These are phyloP conservation scores for Helicoverpa assulta DNA, from an alignment of 2,888 invertebrate genomes.

Conservation along the genomic window DNA sequence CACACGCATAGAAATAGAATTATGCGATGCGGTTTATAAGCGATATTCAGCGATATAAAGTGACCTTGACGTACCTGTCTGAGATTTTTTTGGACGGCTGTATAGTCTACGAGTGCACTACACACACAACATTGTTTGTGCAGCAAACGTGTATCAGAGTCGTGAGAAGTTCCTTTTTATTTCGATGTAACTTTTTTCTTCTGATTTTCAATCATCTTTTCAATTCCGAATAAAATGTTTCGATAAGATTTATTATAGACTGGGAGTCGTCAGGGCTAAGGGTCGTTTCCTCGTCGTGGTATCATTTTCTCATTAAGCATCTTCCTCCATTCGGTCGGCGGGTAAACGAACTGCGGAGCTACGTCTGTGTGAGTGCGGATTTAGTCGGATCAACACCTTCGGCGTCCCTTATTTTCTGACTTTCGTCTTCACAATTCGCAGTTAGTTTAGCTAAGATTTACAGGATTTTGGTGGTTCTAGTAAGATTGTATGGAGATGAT, in stretches of 20 bases:
- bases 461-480: constrained; percentile 55
- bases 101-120: constrained; percentile 42
- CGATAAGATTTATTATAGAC: constrained; percentile 64
- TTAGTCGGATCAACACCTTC: constrained; percentile 65
- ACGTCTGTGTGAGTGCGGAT: constrained; percentile 56
- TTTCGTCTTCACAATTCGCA: constrained; percentile 57
- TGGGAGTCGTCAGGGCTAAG: constrained; percentile 57
- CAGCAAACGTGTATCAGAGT: constrained; percentile 14
- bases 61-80: constrained; percentile 67
- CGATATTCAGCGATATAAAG: constrained; percentile 65
- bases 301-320: constrained; percentile 67
- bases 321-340: constrained; percentile 58
- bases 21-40: constrained; percentile 69
- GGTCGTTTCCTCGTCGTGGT: constrained; percentile 63
- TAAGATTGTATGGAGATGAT: constrained; percentile 58
- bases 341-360: constrained; percentile 61
- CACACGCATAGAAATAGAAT: constrained; percentile 71
- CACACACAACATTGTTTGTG: constrained; percentile 21
- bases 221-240: constrained; percentile 61
- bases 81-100: constrained; percentile 49
- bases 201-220: constrained; percentile 59
- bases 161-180: constrained; percentile 13
- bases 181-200: constrained; percentile 20
- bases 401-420: constrained; percentile 56
- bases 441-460: constrained; percentile 52